Evolutionary conservation across 2,888 invertebrate genomes (phyloP).

Genomic region (Chrysina gloriosa): DNA sequence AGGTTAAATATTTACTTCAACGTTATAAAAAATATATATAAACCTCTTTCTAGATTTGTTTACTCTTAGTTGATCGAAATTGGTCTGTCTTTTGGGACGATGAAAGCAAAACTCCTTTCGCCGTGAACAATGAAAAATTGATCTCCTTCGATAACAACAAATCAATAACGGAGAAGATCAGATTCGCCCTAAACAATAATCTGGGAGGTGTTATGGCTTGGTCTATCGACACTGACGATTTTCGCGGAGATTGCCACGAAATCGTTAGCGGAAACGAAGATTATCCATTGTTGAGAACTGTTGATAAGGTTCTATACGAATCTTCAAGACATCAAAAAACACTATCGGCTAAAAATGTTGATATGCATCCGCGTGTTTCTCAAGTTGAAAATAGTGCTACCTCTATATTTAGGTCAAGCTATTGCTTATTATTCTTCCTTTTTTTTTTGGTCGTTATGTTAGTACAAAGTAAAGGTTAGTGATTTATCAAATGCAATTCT

Average conservation of each 20-base stretch:
- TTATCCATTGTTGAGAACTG: constrained; percentile 78
- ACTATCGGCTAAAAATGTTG: neutral
- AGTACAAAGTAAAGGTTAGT: neutral
- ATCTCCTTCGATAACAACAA: constrained; percentile 82
- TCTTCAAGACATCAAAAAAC: neutral
- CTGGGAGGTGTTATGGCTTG: constrained; percentile 88
- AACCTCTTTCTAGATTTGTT: constrained; percentile 71
- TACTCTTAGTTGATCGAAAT: constrained; percentile 69
- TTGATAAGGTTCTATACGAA: constrained; percentile 69
- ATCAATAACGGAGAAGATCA: constrained; percentile 81
- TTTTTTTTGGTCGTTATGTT: neutral
- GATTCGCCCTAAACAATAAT: constrained; percentile 65
- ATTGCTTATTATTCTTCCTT: neutral
- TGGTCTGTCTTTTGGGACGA: constrained; percentile 82
- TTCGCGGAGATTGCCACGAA: constrained; percentile 74
- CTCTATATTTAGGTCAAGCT: neutral
- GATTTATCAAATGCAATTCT: too few relatives aligned
- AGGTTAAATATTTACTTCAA: too few relatives aligned
- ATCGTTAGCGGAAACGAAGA: constrained; percentile 67
- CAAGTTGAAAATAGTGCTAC: neutral
- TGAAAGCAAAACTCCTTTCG: constrained; percentile 72
- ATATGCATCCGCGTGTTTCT: neutral
- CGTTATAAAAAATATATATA: neutral
- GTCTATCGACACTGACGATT: constrained; percentile 92
- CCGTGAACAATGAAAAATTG: constrained; percentile 72